Conservation (phyloP, 2,113 vertebrate genomes). For the Neolamprologus tretocephalus region DNA sequence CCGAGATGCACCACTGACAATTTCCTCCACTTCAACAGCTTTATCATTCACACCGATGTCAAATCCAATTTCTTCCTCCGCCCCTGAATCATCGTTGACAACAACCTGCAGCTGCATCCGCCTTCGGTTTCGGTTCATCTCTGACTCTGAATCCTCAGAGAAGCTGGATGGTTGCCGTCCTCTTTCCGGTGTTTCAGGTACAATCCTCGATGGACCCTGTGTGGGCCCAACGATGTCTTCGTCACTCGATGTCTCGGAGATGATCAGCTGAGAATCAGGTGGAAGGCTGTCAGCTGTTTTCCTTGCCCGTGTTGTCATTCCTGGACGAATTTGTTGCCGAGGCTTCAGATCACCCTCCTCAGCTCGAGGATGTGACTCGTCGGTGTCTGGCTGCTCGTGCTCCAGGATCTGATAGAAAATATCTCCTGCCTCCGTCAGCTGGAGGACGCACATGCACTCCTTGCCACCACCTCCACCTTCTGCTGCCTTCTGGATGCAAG, state of each 20-base stretch:
- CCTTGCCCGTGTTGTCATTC: not conserved
- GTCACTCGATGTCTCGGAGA: not conserved
- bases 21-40: not conserved
- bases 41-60: not conserved
- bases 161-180: not conserved
- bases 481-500: constrained; percentile 8
- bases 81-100: not conserved
- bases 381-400: not conserved
- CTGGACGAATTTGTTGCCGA: not conserved
- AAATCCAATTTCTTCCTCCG: no score
- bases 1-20: not conserved
- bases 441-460: constrained; percentile 71
- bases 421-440: constrained; percentile 80
- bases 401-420: constrained; percentile 79
- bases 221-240: not conserved
- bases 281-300: not conserved
- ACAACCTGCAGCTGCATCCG: not conserved
- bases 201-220: not conserved
- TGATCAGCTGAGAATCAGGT: not conserved
- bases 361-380: not conserved
- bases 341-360: not conserved
- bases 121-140: not conserved
- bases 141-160: not conserved
- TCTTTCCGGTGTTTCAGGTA: not conserved
- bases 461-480: fast-evolving